These are phyloP conservation scores for Karalla daura DNA, from an alignment of 2,797 vertebrate species.

Conservation along the genomic window DNA sequence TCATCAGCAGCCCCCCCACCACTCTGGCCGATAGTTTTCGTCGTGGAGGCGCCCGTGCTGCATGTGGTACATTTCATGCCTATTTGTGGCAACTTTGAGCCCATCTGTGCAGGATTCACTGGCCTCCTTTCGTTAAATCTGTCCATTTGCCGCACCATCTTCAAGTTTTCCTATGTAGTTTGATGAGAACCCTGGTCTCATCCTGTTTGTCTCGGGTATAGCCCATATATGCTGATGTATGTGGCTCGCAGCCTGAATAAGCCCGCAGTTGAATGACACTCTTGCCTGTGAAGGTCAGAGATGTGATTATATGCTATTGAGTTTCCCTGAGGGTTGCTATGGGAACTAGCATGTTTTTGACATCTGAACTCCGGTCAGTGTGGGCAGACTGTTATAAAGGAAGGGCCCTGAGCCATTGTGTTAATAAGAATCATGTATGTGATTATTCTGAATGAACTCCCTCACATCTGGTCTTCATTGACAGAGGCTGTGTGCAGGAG, in stretches of 20 bases:
- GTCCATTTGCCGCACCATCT: conserved; percentile 11
- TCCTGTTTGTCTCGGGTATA: conserved; percentile 6
- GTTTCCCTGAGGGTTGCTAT: conserved; percentile 66
- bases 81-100: conserved; percentile 24
- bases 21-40: conserved; percentile 3
- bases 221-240: neutral
- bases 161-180: neutral
- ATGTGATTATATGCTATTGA: conserved; percentile 45
- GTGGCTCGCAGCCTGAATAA: conserved; percentile 27
- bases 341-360: conserved; percentile 62
- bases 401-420: conserved; percentile 16
- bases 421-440: conserved; percentile 12
- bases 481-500: neutral
- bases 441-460: conserved; percentile 19
- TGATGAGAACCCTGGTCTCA: conserved; percentile 10
- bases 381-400: conserved; percentile 16
- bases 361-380: conserved; percentile 38
- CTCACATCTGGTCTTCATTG: neutral
- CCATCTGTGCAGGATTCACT: conserved; percentile 36
- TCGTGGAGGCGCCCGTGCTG: conserved; percentile 17
- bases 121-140: conserved; percentile 27
- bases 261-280: conserved; percentile 42
- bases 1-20: conserved; percentile 8
- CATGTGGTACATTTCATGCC: conserved; percentile 27
- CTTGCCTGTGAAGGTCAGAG: conserved; percentile 57